phyloP scores from a whole-genome alignment of 2,888 invertebrate genomes.

The Callinectes sapidus region DNA sequence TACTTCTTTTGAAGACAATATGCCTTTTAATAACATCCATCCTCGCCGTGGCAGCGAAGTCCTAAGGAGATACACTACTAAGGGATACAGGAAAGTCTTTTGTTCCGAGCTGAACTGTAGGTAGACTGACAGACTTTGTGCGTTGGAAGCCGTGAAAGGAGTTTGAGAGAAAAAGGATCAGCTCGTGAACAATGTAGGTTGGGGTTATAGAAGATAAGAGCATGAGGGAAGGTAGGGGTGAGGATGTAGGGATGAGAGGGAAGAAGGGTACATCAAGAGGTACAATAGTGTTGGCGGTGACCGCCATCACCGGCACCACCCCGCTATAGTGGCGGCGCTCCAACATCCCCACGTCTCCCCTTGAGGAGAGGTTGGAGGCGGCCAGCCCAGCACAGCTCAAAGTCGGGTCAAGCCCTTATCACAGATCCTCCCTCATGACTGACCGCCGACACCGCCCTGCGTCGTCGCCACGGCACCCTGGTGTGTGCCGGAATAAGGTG shows the following conservation, averaged over 20 bases:
- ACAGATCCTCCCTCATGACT: slow-evolving; percentile 25
- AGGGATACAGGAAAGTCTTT: neutral
- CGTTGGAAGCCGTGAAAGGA: slow-evolving; percentile 19
- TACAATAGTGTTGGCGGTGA: neutral
- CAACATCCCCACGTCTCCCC: slow-evolving; percentile 57
- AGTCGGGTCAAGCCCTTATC: slow-evolving; percentile 32
- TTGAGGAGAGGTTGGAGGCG: slow-evolving; percentile 41
- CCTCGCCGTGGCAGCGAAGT: slow-evolving; percentile 22
- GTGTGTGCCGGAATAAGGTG: neutral
- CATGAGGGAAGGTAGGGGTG: neutral
- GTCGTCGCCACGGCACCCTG: neutral
- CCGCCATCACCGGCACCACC: neutral
- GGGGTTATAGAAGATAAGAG: neutral
- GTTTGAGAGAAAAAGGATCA: neutral
- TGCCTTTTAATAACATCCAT: neutral
- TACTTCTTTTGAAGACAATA: slow-evolving; percentile 20
- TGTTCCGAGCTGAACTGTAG: neutral
- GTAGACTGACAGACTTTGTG: slow-evolving; percentile 14
- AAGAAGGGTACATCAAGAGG: slow-evolving; percentile 11
- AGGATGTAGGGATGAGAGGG: neutral
- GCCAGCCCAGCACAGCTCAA: slow-evolving; percentile 17
- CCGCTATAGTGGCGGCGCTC: neutral
- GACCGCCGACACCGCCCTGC: neutral
- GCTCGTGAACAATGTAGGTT: neutral
- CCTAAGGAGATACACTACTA: slow-evolving; percentile 7